These are phyloP conservation scores for Junonia oenone DNA, from an alignment of 2,888 invertebrate species.

Conservation along the genomic window DNA sequence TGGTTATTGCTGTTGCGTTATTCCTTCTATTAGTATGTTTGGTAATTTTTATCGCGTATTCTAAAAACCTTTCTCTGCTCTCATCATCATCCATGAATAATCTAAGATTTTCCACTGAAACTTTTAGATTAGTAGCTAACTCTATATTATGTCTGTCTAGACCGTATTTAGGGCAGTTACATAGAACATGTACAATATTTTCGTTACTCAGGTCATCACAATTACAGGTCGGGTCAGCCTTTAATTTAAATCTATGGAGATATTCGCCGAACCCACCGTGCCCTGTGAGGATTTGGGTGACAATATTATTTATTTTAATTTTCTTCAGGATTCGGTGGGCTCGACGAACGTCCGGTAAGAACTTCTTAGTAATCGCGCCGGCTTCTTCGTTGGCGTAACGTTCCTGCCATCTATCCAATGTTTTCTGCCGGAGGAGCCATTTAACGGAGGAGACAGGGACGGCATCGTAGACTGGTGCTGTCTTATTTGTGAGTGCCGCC, in stretches of 20 bases:
- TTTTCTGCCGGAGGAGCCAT: not conserved
- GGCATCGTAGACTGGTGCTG: no score
- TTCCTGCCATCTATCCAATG: not conserved
- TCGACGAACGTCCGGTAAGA: not conserved
- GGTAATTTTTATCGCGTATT: no score
- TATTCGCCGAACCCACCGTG: not conserved
- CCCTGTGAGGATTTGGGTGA: not conserved
- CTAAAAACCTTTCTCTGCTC: no score
- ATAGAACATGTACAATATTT: not conserved
- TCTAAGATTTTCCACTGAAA: no score
- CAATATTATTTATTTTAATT: not conserved
- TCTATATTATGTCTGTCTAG: not conserved
- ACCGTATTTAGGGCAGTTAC: not conserved
- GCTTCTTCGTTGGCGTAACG: not conserved
- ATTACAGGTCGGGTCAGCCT: not conserved
- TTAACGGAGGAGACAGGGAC: not conserved
- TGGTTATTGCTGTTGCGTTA: no score
- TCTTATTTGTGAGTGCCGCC: no score
- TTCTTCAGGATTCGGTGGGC: not conserved
- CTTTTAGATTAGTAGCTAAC: no score
- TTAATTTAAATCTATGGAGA: not conserved
- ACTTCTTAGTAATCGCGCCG: not conserved
- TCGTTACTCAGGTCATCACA: not conserved
- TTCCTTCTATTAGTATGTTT: no score
- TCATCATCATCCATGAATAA: no score